Conservation (phyloP, 2,888 invertebrate genomes). For the Xiphydria camelus region DNA sequence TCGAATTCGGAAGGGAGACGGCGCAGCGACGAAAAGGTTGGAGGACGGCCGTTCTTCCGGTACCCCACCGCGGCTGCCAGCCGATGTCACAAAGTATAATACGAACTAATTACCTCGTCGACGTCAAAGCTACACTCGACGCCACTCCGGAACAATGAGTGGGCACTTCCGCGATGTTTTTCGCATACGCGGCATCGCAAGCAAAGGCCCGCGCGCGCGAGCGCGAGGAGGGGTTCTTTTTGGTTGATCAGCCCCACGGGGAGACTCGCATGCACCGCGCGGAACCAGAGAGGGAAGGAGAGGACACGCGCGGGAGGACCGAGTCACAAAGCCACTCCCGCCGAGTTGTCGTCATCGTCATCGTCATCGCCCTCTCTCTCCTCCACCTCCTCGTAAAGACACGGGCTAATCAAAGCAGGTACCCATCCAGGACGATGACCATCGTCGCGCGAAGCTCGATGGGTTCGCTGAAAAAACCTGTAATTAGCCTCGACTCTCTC, state of each 20-base stretch:
- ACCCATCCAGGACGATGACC: conserved; percentile 43
- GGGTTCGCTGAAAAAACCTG: conserved; percentile 20
- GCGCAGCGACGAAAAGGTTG: neutral
- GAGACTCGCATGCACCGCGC: conserved; percentile 4
- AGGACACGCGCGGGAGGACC: conserved; percentile 14
- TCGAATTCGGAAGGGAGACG: conserved; percentile 30
- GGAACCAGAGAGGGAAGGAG: conserved; percentile 3
- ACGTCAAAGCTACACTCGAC: conserved; percentile 51
- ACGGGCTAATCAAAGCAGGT: conserved; percentile 12
- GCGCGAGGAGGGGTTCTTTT: conserved; percentile 29
- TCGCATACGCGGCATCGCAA: conserved; percentile 44
- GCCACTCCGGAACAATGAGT: conserved; percentile 45
- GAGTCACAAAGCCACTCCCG: neutral
- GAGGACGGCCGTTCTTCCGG: conserved; percentile 15
- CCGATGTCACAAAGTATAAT: conserved; percentile 50
- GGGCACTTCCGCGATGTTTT: conserved; percentile 45
- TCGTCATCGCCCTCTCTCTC: conserved; percentile 13
- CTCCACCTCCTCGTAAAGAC: conserved; percentile 8
- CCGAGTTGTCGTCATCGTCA: conserved; percentile 14
- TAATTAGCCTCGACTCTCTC: conserved; percentile 41
- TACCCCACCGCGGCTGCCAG: conserved; percentile 18
- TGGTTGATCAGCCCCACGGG: conserved; percentile 42
- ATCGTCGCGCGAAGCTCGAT: conserved; percentile 26
- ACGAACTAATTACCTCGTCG: conserved; percentile 52
- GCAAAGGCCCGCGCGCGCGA: conserved; percentile 24